Evolutionary conservation across 1,140 invertebrate species (phyloP), one percentile per base, ranked within the genome.

Genomic region (Aradophagus sp.): DNA sequence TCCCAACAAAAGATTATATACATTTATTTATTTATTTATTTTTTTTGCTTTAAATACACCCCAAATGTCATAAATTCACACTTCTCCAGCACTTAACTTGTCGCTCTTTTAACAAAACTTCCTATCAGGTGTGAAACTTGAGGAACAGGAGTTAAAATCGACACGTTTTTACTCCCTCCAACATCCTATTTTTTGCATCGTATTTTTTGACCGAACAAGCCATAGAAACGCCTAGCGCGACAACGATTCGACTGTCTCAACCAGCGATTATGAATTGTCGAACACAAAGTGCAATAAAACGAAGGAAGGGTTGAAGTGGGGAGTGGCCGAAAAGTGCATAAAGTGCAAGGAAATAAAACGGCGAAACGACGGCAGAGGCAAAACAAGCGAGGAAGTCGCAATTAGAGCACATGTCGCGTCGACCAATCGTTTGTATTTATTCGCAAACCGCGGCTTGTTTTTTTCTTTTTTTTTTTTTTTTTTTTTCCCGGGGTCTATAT

Each of bases 341-440:
- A 53, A 41, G 16, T 10, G 8, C 17, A 5, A 50, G 32, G 6
- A 32, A 41, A 53, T 53, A 20, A 53, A 48, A 32, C 17, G 19
- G 4, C 5, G 20, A 29, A 31, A 27, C 36, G 35, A 50, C 52
- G 52, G 38, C 15, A 1, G 17, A 44, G 38, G 10, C n/a, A n/a
- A 59, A 59, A 58, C 52, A 41, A 20, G n/a, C 10, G 19, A 32
- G 44, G 35, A 61, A 55, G 45, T 52, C 23, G 68, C 69, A 67
- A 73, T 67, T 73, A 67, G 70, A 52, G 62, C 62, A 63, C 62
- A 67, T 73, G 62, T 73, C 70, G 56, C 70, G 52, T 47, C 55
- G 62, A 61, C 62, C 70, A 73, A 73, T 67, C 62, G 70, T 67
- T 67, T 63, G 62, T 67, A 63, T 73, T 66, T 72, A 66, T 61